phyloP scores from a whole-genome alignment of 92 coral and sea anemone species.

The Galaxea fascicularis region DNA sequence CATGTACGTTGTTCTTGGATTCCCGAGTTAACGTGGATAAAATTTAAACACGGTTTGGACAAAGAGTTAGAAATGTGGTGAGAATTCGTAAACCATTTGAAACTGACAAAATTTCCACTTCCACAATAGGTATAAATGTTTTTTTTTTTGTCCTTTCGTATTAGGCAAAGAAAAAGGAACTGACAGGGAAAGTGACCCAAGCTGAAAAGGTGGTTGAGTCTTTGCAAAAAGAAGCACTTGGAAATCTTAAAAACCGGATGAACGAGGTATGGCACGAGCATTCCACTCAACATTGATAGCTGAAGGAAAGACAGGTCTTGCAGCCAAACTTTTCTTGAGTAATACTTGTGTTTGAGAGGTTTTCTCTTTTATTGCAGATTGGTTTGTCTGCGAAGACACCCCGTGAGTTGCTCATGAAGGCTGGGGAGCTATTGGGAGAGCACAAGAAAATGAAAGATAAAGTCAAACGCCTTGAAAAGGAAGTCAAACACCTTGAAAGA shows the following conservation, averaged over 20 bases:
- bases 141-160: not conserved
- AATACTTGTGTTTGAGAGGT: not conserved
- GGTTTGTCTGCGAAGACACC: slow-evolving; percentile 85
- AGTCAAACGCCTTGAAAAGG: slow-evolving; percentile 84
- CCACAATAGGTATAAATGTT: no score
- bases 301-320: not conserved
- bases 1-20: no score
- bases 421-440: slow-evolving; percentile 85
- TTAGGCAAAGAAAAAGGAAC: slow-evolving; percentile 78
- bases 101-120: no score
- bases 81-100: no score
- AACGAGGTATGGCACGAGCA: slow-evolving; percentile 59
- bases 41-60: no score
- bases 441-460: slow-evolving; percentile 86
- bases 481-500: slow-evolving; percentile 83
- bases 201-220: slow-evolving; percentile 74
- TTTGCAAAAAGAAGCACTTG: slow-evolving; percentile 91
- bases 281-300: not conserved
- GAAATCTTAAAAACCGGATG: slow-evolving; percentile 80
- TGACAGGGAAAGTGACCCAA: slow-evolving; percentile 74
- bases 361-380: slow-evolving; percentile 48
- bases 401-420: slow-evolving; percentile 82
- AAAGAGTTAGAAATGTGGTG: no score
- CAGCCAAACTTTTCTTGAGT: not conserved
- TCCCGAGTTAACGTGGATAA: no score